Evolutionary conservation across 2,113 vertebrate species (phyloP).

Genomic region (Prinia subflava): DNA sequence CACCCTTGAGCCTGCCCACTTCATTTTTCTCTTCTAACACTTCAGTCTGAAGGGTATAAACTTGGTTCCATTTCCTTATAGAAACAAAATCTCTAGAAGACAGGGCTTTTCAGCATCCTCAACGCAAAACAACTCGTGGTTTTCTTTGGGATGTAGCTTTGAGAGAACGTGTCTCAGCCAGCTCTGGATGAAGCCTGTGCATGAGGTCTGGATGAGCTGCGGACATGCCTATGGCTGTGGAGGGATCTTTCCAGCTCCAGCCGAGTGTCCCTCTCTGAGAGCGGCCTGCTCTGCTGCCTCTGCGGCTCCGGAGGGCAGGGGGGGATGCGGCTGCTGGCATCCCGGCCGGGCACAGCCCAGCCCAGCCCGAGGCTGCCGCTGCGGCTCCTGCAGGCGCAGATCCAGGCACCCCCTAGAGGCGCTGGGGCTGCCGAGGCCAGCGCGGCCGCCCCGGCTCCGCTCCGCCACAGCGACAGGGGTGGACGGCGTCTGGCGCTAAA

Average conservation of each 20-base stretch:
- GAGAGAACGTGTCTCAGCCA: neutral
- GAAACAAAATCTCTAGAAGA: neutral
- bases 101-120: neutral
- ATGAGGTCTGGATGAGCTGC: neutral
- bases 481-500: rapidly evolving
- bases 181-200: neutral
- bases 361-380: neutral
- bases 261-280: neutral
- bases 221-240: rapidly evolving
- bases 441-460: neutral
- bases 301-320: neutral
- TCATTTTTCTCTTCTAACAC: neutral
- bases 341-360: neutral
- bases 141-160: neutral
- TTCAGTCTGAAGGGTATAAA: neutral
- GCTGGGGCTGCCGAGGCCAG: neutral
- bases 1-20: neutral
- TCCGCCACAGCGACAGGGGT: rapidly evolving
- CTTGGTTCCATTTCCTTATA: neutral
- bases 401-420: constrained; percentile 73
- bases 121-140: neutral
- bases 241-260: neutral
- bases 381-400: neutral
- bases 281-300: neutral
- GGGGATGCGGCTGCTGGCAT: neutral